phyloP scores from a whole-genome alignment of 2,797 vertebrate species.

The Acridotheres tristis region DNA sequence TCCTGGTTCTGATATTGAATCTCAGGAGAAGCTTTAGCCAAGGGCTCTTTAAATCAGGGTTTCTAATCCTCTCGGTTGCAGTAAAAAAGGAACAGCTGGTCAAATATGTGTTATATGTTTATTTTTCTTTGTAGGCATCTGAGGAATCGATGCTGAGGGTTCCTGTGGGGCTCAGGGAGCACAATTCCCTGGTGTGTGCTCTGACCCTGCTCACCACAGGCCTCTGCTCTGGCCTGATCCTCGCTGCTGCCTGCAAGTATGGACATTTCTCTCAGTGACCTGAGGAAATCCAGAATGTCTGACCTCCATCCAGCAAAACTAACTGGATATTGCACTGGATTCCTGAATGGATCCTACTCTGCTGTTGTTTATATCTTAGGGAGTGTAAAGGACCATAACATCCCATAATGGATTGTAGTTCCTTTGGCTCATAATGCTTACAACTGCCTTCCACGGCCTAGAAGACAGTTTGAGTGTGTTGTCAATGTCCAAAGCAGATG shows the following conservation, averaged over 20 bases:
- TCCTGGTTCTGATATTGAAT: background rate
- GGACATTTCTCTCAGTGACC: constrained; percentile 48
- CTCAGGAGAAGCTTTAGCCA: background rate
- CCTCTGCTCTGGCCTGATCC: constrained; percentile 80
- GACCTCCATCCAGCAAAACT: background rate
- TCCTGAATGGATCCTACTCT: background rate
- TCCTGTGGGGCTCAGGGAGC: constrained; percentile 86
- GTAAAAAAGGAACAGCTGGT: background rate
- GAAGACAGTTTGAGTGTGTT: background rate
- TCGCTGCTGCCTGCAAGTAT: constrained; percentile 80
- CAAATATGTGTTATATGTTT: background rate
- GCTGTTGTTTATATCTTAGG: background rate
- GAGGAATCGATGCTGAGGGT: constrained; percentile 72
- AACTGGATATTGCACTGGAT: background rate
- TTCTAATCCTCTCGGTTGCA: background rate
- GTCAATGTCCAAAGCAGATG: background rate
- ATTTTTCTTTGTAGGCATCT: constrained; percentile 51
- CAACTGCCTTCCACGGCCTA: background rate
- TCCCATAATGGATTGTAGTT: background rate
- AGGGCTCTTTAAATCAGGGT: background rate
- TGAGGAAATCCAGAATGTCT: background rate
- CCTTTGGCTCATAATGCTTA: background rate
- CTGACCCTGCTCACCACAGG: constrained; percentile 84
- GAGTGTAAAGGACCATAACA: background rate
- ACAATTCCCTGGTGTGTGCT: constrained; percentile 77